A percentile compares a stretch with the other conserved stretches of the same genome.
Evolutionary conservation across 2,113 vertebrate genomes (phyloP).

Genomic region (Neolamprologus falcicula): DNA sequence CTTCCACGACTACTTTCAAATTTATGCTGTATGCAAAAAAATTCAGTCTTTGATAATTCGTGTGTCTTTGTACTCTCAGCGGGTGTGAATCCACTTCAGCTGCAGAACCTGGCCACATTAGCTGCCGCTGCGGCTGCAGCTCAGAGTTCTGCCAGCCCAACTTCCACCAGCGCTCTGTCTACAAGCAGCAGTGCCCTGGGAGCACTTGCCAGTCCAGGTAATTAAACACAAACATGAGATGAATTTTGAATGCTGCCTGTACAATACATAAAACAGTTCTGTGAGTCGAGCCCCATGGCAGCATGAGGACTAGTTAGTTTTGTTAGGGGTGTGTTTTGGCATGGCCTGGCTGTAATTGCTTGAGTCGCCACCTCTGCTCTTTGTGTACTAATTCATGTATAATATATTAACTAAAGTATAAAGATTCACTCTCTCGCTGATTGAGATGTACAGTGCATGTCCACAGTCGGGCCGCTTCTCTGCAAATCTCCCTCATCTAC

Average conservation of each 20-base stretch:
- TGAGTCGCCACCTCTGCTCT: background rate
- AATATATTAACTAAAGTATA: background rate
- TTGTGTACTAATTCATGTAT: background rate
- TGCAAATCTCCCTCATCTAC: background rate
- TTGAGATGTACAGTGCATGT: background rate
- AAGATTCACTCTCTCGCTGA: background rate
- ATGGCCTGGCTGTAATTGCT: background rate
- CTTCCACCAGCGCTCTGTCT: constrained; percentile 83
- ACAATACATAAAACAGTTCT: background rate
- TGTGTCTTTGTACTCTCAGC: background rate
- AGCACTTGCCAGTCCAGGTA: constrained; percentile 87
- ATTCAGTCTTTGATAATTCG: background rate
- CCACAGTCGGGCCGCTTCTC: background rate
- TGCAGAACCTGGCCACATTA: constrained; percentile 93
- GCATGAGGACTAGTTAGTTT: background rate
- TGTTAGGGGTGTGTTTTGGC: background rate
- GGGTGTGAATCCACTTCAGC: constrained; percentile 92
- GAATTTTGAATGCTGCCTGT: background rate
- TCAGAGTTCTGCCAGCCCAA: constrained; percentile 86
- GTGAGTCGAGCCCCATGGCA: background rate
- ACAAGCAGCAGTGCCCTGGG: constrained; percentile 84
- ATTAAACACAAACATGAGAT: background rate
- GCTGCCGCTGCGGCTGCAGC: constrained; percentile 89
- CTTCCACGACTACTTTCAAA: background rate
- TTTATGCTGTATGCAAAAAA: background rate